Base-by-base conservation (phyloP, 2,888 invertebrate species). In the Brachycybe producta region DNA sequence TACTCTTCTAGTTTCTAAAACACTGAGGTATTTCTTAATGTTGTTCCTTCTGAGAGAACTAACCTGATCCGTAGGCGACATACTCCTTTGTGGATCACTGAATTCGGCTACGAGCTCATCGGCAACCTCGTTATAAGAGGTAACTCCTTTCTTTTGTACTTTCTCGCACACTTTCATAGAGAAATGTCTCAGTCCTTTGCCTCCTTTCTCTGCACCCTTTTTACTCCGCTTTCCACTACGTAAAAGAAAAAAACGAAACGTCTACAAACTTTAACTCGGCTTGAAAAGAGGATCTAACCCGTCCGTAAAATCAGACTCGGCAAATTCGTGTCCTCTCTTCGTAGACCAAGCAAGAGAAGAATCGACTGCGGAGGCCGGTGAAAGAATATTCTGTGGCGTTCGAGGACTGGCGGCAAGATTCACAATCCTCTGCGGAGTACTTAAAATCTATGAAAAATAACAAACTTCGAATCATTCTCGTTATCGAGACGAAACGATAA, bases 111-210 rank as follows among this genome's bases (percentile, higher is more conserved):
- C 98, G 61, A 99, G 74, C 70, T 99, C 98, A 71, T 99, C 98
- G 15, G 98, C 98, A 41, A 98, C 98, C 75, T 99, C 98, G 70
- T 98, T 99, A 70, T 99, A 99, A 24, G 97, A 91, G 17, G 98
- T 99, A 49, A 86, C 84, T 17, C 92, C 94, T 71, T 99, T 99
- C 66, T 84, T 85, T 66, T 92, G 82, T 8, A 99, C 98, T 72
- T 99, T 99, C 72, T 99, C 97, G 70, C 98, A 98, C 11, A 99
- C 98, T 77, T 97, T 97, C 86, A 95, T 95, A 26, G 95, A 95
- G 70, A 99, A 99, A 73, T 99, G 97, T 52, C 98, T 76, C 58
- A 99, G 72, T 27, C 98, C 98, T 71, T 97, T 97, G 8, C 94
- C 92, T 46, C 90, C 87, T 71, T 94, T 94, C 64, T 95, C 94